Conservation (phyloP, 2,888 invertebrate species). For the Lycia hirtaria region DNA sequence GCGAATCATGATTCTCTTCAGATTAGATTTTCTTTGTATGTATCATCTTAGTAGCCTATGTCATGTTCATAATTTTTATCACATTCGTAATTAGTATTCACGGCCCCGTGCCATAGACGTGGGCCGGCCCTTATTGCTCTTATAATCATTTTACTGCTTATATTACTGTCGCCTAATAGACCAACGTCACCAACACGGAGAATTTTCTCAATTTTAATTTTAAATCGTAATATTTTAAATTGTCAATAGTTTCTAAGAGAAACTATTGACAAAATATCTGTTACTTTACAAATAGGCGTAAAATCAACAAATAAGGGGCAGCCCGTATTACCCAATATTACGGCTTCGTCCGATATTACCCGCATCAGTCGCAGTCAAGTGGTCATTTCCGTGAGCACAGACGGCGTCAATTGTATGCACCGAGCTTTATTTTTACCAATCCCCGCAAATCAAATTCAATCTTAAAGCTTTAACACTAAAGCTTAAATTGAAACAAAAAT, state of each 20-base stretch:
- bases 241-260: neutral
- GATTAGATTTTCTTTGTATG: too few species aligned
- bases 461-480: slow-evolving; percentile 6
- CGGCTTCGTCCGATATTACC: slow-evolving; percentile 41
- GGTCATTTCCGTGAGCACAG: slow-evolving; percentile 65
- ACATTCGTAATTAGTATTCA: too few species aligned
- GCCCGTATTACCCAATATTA: slow-evolving; percentile 23
- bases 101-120: too few species aligned
- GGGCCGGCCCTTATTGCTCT: too few species aligned
- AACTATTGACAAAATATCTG: neutral
- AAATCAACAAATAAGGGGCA: slow-evolving; percentile 20
- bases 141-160: too few species aligned
- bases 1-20: too few species aligned
- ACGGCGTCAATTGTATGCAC: slow-evolving; percentile 64
- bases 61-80: too few species aligned
- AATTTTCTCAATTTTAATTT: too few species aligned
- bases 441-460: slow-evolving; percentile 11
- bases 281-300: neutral
- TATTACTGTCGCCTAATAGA: too few species aligned
- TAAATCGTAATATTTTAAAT: neutral
- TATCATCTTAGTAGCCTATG: too few species aligned
- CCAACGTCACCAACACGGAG: too few species aligned
- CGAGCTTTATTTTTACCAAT: slow-evolving; percentile 56
- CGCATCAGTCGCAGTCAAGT: slow-evolving; percentile 67
- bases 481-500: slow-evolving; percentile 22